Conservation (phyloP, 2,113 vertebrate genomes). For the Bothrops jararaca region DNA sequence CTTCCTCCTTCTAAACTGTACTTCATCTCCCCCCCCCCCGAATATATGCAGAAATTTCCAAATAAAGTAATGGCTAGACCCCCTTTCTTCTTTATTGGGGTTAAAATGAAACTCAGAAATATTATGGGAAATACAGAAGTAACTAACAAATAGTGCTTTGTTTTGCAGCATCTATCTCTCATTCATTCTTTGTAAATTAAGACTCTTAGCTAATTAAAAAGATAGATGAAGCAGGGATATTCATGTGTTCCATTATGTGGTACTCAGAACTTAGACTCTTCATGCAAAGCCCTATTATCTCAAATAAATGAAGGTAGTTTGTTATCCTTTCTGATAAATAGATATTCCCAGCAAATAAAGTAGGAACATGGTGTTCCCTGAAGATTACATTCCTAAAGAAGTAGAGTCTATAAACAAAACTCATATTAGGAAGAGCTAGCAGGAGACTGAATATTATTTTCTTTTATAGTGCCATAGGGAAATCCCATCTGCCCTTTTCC, state of each 20-base stretch:
- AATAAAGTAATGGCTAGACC: neutral
- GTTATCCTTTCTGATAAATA: slow-evolving; percentile 30
- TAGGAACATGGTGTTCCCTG: slow-evolving; percentile 5
- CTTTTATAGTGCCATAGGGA: neutral
- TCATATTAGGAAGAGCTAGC: neutral
- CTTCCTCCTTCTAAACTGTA: neutral
- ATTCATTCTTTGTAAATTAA: neutral
- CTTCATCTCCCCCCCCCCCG: neutral
- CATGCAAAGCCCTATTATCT: neutral
- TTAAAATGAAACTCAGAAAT: neutral
- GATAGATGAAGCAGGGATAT: neutral
- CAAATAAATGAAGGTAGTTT: neutral
- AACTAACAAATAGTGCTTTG: neutral
- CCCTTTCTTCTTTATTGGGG: neutral
- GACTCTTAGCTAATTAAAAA: neutral
- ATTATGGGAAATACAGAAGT: neutral
- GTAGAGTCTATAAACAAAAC: neutral
- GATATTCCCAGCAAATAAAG: slow-evolving; percentile 23
- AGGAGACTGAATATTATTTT: slow-evolving; percentile 14
- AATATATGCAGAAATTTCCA: neutral
- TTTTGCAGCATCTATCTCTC: neutral
- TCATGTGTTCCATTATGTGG: neutral
- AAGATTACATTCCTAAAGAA: neutral
- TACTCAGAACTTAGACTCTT: neutral
- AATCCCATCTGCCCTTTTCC: neutral